These are phyloP conservation scores for Camponotus floridanus DNA, from an alignment of 1,140 invertebrate species.

Conservation along the genomic window DNA sequence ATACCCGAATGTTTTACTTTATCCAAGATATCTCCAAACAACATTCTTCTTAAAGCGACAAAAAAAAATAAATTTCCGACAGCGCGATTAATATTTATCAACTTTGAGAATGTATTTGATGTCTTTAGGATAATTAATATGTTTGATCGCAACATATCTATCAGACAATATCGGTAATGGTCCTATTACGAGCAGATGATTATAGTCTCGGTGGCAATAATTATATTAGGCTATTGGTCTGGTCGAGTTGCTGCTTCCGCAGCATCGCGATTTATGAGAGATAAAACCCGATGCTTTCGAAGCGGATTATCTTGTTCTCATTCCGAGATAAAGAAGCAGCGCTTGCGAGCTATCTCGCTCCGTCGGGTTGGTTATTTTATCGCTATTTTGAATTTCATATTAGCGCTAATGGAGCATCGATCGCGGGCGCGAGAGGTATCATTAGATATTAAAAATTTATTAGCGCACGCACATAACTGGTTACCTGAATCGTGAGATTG, in stretches of 20 bases:
- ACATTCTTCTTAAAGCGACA: not conserved
- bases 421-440: not conserved
- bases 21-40: not conserved
- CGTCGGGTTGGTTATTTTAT: slow-evolving; percentile 40
- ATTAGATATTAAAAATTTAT: slow-evolving; percentile 35
- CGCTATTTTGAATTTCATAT: slow-evolving; percentile 56
- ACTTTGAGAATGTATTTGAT: slow-evolving; percentile 13
- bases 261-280: slow-evolving; percentile 55
- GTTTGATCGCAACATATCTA: slow-evolving; percentile 40
- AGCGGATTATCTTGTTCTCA: slow-evolving; percentile 16
- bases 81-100: slow-evolving; percentile 38
- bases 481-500: not conserved
- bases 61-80: not conserved
- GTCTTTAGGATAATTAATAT: slow-evolving; percentile 51
- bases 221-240: slow-evolving; percentile 25
- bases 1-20: not conserved
- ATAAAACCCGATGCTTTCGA: slow-evolving; percentile 33
- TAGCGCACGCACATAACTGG: not conserved
- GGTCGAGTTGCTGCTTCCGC: slow-evolving; percentile 1
- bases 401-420: slow-evolving; percentile 36
- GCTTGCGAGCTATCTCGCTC: not conserved
- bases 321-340: not conserved
- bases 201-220: slow-evolving; percentile 29
- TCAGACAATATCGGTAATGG: slow-evolving; percentile 60
- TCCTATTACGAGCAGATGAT: slow-evolving; percentile 56